phyloP scores from a whole-genome alignment of 1,140 invertebrate genomes.

The Lysiphlebus fabarum region DNA sequence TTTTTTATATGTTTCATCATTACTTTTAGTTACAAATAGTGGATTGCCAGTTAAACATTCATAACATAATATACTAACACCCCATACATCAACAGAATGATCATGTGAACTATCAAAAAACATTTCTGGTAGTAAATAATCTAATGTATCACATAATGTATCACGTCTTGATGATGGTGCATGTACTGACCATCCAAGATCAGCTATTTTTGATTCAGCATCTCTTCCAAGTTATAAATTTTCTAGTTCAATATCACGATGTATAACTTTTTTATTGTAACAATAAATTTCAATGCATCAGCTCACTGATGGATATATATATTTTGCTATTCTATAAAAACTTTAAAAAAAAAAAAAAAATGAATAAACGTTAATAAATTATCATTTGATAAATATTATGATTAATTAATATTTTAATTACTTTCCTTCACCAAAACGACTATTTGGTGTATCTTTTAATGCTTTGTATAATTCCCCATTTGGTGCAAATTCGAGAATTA shows the following conservation, averaged over 20 bases:
- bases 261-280: constrained; percentile 92
- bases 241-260: constrained; percentile 93
- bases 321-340: too few species aligned
- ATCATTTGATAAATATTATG: neutral
- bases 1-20: constrained; percentile 80
- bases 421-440: constrained; percentile 64
- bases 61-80: constrained; percentile 86
- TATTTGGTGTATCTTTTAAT: constrained; percentile 64
- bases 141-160: constrained; percentile 91
- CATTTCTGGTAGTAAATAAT: constrained; percentile 97
- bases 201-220: constrained; percentile 90
- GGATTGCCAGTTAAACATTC: constrained; percentile 86
- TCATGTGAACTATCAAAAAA: constrained; percentile 77
- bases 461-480: constrained; percentile 84
- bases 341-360: constrained; percentile 23
- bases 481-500: too few species aligned
- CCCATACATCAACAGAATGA: constrained; percentile 88
- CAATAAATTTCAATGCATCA: constrained; percentile 88
- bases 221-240: constrained; percentile 83
- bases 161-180: constrained; percentile 86
- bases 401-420: constrained; percentile 5
- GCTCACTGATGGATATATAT: constrained; percentile 82
- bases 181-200: constrained; percentile 97
- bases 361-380: constrained; percentile 12
- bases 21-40: constrained; percentile 78